phyloP scores from a whole-genome alignment of 2,888 invertebrate genomes.

The Pollenia griseotomentosa region DNA sequence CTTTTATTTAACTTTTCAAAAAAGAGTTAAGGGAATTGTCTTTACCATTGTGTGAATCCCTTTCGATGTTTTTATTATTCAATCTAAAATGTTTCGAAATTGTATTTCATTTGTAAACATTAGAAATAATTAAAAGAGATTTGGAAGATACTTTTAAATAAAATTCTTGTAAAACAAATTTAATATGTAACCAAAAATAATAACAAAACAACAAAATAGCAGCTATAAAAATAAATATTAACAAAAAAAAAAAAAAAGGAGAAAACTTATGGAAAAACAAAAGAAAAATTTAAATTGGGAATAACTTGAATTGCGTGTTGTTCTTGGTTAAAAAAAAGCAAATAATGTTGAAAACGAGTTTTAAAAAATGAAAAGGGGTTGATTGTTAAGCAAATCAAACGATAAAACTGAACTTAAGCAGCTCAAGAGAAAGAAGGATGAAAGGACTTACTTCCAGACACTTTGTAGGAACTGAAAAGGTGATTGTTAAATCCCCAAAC shows the following conservation, averaged over 20 bases:
- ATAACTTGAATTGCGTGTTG: slow-evolving; percentile 44
- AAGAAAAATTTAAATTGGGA: slow-evolving; percentile 3
- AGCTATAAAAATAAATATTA: slow-evolving; percentile 35
- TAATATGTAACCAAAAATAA: not conserved
- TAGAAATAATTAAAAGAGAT: slow-evolving; percentile 46
- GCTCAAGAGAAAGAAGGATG: not conserved
- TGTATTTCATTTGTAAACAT: slow-evolving; percentile 42
- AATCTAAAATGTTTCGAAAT: slow-evolving; percentile 16
- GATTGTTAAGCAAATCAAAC: slow-evolving; percentile 36
- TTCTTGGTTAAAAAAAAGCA: not conserved
- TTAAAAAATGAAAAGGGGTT: slow-evolving; percentile 26
- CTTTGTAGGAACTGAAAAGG: not conserved
- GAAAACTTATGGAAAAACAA: not conserved
- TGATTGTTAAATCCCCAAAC: slow-evolving; percentile 15
- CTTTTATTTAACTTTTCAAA: not conserved
- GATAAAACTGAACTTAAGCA: not conserved
- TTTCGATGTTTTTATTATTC: slow-evolving; percentile 20
- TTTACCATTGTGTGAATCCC: not conserved
- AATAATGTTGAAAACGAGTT: slow-evolving; percentile 32
- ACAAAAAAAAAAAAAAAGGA: slow-evolving; percentile 15
- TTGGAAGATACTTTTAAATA: slow-evolving; percentile 21
- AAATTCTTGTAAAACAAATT: slow-evolving; percentile 35
- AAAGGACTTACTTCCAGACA: not conserved
- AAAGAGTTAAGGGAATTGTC: not conserved
- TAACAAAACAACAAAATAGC: not conserved